Evolutionary conservation across 2,888 invertebrate genomes (phyloP), one percentile per base, ranked within the genome.

Genomic region (Thera britannica): DNA sequence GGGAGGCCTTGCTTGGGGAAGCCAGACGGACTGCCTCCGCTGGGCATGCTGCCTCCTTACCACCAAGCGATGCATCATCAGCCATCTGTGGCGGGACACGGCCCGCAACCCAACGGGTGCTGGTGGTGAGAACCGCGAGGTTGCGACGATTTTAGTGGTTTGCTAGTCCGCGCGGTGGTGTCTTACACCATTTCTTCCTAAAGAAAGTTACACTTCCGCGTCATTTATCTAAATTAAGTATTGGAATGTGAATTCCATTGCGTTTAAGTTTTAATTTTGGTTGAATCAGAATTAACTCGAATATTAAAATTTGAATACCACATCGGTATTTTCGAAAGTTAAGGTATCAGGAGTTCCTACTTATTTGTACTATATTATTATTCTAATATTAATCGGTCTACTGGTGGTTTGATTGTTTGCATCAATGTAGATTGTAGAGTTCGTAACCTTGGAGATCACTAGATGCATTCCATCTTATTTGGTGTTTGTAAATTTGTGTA

Each of bases 1-100:
- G 99, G 99, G 0, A 97, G 98, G 84, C 98, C 98, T 0, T 99
- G 98, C 81, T 90, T 97, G 9, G 95, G 95, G 7, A 94, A 94
- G 77, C 90, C 95, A 2, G 95, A 94, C 58, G 95, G 95, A 0
- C 92, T 87, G 49, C 90, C 92, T 0, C 90, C 92, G 0, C 75
- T 91, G 41, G 94, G 95, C 55, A 87, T 94, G 85, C 75, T 94
- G 62, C 94, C 95, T 0, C 94, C 95, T 1, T 93, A 92, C 75
- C 93, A 93, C 72, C 93, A 92, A 73, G 87, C 89, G 34, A 86
- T 90, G 86, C 93, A 91, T 71, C 92, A 90, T 52, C 93, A 90
- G 75, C 88, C 92, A 0, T 83, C 88, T 0, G 86, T 89, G 48
- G 71, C 90, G 9, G 87, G 89, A 2, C 90, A 91, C 71, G 87